Conservation (phyloP, 2,113 vertebrate species). For the Oenanthe oenanthe region DNA sequence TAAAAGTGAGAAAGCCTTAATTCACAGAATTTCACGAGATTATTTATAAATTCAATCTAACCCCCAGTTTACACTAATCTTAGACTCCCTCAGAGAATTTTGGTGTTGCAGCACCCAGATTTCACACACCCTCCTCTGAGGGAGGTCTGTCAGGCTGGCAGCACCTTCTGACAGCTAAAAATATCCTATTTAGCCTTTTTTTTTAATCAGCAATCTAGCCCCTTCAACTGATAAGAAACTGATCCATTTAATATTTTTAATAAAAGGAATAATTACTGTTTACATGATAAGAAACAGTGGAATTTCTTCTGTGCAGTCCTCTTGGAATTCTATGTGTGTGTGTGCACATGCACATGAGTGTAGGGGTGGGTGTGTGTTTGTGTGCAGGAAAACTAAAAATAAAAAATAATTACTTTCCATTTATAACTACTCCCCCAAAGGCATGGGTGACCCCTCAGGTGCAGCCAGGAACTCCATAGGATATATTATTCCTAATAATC, state of each 20-base stretch:
- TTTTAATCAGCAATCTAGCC: neutral
- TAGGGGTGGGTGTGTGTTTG: too few species aligned
- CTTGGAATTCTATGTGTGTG: neutral
- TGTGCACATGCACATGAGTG: too few species aligned
- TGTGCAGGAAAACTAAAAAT: neutral
- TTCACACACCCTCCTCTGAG: neutral
- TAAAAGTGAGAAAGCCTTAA: neutral
- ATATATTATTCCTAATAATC: neutral
- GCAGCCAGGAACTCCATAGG: neutral
- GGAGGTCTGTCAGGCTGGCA: neutral
- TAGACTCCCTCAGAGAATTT: neutral
- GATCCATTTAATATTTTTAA: neutral
- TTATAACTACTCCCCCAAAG: neutral
- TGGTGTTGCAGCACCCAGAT: neutral
- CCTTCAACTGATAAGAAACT: neutral
- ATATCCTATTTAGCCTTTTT: neutral
- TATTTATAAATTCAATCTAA: neutral
- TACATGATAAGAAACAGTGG: neutral
- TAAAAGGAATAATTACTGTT: neutral
- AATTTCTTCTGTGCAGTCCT: neutral
- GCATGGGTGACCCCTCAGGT: neutral
- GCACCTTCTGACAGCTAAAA: neutral
- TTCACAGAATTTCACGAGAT: neutral
- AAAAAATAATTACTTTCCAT: too few species aligned
- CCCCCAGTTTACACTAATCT: neutral